A percentile compares a stretch with the other conserved stretches of the same genome.
phyloP scores from a whole-genome alignment of 2,888 invertebrate species.

The Plagiodera versicolora region DNA sequence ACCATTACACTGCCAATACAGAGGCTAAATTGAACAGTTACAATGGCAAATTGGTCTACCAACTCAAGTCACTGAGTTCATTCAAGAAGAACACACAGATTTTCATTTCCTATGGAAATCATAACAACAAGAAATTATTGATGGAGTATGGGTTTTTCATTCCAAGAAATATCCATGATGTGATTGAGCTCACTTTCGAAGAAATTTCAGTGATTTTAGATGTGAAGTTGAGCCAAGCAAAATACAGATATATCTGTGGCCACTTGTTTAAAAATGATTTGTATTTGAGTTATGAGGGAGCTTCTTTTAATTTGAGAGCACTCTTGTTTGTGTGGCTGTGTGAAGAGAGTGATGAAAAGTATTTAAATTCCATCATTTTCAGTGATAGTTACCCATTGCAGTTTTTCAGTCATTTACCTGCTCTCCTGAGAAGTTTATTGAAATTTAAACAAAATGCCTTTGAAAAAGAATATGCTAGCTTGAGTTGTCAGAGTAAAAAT shows the following conservation, averaged over 20 bases:
- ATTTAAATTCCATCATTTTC: constrained; percentile 35
- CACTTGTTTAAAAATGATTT: constrained; percentile 62
- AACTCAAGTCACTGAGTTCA: constrained; percentile 57
- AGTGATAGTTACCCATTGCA: constrained; percentile 36
- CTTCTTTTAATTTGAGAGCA: constrained; percentile 67
- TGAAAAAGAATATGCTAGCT: neutral
- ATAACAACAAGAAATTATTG: constrained; percentile 78
- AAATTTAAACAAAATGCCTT: constrained; percentile 7
- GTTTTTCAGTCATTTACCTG: constrained; percentile 23
- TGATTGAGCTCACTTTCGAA: constrained; percentile 31
- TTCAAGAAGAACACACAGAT: constrained; percentile 72
- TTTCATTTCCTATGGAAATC: constrained; percentile 86
- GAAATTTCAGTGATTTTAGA: constrained; percentile 34
- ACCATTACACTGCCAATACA: constrained; percentile 66
- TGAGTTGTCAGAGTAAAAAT: neutral
- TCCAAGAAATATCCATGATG: constrained; percentile 39
- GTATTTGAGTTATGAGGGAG: constrained; percentile 64
- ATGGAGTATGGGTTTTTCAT: constrained; percentile 84
- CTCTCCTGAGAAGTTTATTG: constrained; percentile 15
- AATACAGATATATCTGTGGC: constrained; percentile 65
- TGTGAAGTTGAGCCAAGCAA: constrained; percentile 40
- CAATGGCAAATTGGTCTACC: constrained; percentile 54
- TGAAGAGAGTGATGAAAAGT: constrained; percentile 24
- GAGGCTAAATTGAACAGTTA: constrained; percentile 48
- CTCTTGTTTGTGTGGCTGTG: constrained; percentile 43